Percentiles rank a stretch among this genome's conserved stretches.
These are phyloP conservation scores for Heliconius cydno DNA, from an alignment of 2,888 invertebrate species.

Conservation along the genomic window DNA sequence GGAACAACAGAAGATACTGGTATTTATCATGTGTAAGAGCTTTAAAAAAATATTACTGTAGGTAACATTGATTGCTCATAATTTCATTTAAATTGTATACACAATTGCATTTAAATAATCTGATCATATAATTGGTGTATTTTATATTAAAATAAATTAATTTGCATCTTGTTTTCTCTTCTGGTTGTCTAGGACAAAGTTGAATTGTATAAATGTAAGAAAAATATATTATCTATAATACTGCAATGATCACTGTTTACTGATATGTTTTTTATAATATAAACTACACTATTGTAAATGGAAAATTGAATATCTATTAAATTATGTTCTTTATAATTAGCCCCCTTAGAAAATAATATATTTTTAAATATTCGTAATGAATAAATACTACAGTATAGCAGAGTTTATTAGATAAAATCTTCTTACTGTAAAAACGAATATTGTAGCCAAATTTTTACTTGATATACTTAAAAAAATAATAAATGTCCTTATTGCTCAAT, in stretches of 20 bases:
- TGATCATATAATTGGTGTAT: constrained; percentile 40
- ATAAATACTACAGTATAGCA: not conserved
- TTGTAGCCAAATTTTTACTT: not conserved
- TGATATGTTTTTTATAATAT: constrained; percentile 16
- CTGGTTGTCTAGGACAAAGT: constrained; percentile 29
- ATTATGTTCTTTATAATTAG: not conserved
- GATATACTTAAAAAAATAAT: no score
- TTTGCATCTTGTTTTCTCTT: constrained; percentile 30
- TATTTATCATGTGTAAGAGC: constrained; percentile 63
- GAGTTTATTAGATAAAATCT: not conserved
- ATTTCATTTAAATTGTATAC: constrained; percentile 56
- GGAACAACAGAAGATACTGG: constrained; percentile 1
- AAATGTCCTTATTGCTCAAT: not conserved
- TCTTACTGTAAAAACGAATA: not conserved
- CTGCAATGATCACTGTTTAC: constrained; percentile 42
- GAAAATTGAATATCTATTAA: not conserved
- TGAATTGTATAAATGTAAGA: constrained; percentile 18
- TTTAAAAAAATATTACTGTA: constrained; percentile 72
- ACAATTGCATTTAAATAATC: constrained; percentile 64
- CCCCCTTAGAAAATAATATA: not conserved
- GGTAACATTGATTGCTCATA: constrained; percentile 74
- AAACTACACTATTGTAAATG: not conserved
- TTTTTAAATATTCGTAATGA: not conserved
- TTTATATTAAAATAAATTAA: constrained; percentile 28
- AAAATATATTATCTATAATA: constrained; percentile 32